Evolutionary conservation across 2,888 invertebrate species (phyloP).

Genomic region (Blastobasis adustella): DNA sequence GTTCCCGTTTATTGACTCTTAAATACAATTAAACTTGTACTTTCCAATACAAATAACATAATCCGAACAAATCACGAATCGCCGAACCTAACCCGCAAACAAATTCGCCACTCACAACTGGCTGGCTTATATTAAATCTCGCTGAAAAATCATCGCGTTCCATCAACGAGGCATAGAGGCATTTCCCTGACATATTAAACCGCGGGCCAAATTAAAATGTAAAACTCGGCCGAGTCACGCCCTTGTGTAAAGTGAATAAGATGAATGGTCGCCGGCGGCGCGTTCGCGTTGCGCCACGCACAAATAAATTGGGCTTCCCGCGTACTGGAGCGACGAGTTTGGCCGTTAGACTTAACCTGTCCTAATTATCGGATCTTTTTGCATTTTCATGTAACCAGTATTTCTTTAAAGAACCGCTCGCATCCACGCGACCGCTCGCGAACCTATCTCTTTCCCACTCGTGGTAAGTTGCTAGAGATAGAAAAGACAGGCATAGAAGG

Average conservation of each 20-base stretch:
- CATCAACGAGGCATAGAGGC: constrained; percentile 14
- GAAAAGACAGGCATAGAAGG: too few relatives aligned
- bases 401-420: too few relatives aligned
- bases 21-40: too few relatives aligned
- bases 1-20: too few relatives aligned
- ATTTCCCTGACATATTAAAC: constrained; percentile 35
- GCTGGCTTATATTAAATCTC: constrained; percentile 14
- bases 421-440: too few relatives aligned
- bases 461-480: too few relatives aligned
- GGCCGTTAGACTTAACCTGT: not conserved
- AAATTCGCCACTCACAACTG: constrained; percentile 3
- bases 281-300: constrained; percentile 43
- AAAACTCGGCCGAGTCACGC: constrained; percentile 47
- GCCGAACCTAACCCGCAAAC: too few relatives aligned
- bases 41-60: too few relatives aligned
- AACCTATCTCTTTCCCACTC: too few relatives aligned
- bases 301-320: constrained; percentile 34
- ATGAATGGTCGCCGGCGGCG: constrained; percentile 43
- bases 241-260: constrained; percentile 55
- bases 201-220: constrained; percentile 51
- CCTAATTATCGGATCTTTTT: not conserved
- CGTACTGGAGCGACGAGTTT: constrained; percentile 15
- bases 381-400: too few relatives aligned
- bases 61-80: too few relatives aligned
- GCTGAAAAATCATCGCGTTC: constrained; percentile 21